Evolutionary conservation across 2,797 vertebrate genomes (phyloP).

Genomic region (Eidolon dupreanum): DNA sequence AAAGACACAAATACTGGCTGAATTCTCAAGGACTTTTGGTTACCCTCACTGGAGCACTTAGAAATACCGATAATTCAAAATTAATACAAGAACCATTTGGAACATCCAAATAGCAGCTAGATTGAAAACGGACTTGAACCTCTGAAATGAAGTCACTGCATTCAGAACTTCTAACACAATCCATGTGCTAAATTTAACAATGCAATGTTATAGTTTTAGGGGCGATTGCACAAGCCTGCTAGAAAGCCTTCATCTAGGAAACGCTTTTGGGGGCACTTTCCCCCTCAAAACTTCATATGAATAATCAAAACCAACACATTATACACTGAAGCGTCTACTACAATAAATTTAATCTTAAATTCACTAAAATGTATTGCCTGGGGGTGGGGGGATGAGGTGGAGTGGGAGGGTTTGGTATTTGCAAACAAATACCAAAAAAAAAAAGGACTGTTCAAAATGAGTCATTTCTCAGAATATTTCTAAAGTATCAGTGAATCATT

Average conservation of each 20-base stretch:
- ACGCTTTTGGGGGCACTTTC: not conserved
- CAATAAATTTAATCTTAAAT: not conserved
- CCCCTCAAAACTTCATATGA: not conserved
- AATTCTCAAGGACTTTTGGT: not conserved
- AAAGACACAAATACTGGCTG: conserved; percentile 12
- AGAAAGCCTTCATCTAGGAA: not conserved
- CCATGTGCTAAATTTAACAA: not conserved
- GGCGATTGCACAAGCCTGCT: not conserved
- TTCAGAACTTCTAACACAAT: conserved; percentile 47
- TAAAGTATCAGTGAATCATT: not conserved
- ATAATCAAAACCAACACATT: not conserved
- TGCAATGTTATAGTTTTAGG: not conserved
- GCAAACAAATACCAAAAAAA: not conserved
- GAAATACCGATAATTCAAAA: conserved; percentile 40
- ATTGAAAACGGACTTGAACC: conserved; percentile 23
- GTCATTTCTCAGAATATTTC: not conserved
- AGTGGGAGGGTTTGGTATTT: not conserved
- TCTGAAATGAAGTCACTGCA: conserved; percentile 56
- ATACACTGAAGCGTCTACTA: rapidly evolving
- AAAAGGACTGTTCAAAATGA: not conserved
- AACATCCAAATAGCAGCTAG: conserved; percentile 62
- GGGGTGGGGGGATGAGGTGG: too few relatives aligned
- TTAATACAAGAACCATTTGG: conserved; percentile 51
- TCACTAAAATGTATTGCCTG: not conserved
- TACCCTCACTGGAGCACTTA: not conserved